Evolutionary conservation across 92 coral and sea anemone genomes (phyloP).

Genomic region (Nematostella vectensis): DNA sequence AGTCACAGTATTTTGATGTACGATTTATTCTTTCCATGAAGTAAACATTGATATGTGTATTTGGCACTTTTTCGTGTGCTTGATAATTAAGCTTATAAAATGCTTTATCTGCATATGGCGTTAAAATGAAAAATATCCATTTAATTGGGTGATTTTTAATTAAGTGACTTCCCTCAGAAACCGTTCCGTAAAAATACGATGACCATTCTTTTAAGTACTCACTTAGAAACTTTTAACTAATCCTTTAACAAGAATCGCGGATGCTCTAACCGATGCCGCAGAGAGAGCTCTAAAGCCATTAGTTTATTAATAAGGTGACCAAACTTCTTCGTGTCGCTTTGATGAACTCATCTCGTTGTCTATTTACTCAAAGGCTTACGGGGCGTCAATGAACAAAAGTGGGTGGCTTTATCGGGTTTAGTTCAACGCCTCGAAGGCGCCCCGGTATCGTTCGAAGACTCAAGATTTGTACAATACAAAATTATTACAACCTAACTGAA

Average conservation of each 20-base stretch:
- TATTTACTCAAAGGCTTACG: background rate
- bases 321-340: background rate
- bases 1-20: too few relatives aligned
- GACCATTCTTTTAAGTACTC: too few relatives aligned
- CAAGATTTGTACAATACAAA: constrained; percentile 1
- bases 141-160: too few relatives aligned
- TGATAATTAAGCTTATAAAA: too few relatives aligned
- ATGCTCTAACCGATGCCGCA: background rate
- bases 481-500: too few relatives aligned
- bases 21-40: too few relatives aligned
- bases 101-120: too few relatives aligned
- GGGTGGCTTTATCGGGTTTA: constrained; percentile 1
- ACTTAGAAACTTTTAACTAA: background rate
- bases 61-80: too few relatives aligned
- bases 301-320: background rate
- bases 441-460: background rate
- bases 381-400: background rate
- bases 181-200: too few relatives aligned
- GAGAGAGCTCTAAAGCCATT: background rate
- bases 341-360: background rate
- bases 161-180: too few relatives aligned
- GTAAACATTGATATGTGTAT: too few relatives aligned
- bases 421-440: background rate
- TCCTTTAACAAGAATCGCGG: background rate
- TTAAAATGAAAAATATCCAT: too few relatives aligned